These are phyloP conservation scores for Graptemys geographica DNA, from an alignment of 2,797 vertebrate species.

Conservation along the genomic window DNA sequence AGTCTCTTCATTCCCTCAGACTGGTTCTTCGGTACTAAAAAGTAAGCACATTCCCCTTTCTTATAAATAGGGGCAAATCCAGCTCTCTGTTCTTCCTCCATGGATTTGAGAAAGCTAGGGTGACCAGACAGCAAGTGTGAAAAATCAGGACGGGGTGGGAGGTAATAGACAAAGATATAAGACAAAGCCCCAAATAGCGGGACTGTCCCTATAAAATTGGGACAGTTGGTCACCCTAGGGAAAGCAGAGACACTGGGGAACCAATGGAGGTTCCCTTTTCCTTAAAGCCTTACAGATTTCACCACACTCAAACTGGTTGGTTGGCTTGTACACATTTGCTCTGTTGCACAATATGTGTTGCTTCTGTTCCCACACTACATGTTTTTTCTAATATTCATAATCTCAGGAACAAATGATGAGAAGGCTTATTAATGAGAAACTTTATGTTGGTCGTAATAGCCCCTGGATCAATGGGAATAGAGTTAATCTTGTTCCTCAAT, in stretches of 20 bases:
- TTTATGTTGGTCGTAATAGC: not conserved
- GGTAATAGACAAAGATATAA: too few relatives aligned
- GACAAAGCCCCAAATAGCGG: too few relatives aligned
- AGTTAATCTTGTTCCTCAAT: slow-evolving; percentile 35
- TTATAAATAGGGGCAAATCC: not conserved
- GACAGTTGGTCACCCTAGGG: too few relatives aligned
- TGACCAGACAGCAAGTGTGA: too few relatives aligned
- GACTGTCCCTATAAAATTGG: too few relatives aligned
- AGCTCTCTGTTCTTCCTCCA: not conserved
- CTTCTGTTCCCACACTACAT: not conserved
- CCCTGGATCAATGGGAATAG: not conserved
- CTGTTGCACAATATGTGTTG: not conserved
- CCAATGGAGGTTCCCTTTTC: not conserved
- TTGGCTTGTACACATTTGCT: not conserved
- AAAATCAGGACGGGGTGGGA: too few relatives aligned
- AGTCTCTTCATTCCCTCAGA: not conserved
- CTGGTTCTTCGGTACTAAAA: not conserved
- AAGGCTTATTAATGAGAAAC: not conserved
- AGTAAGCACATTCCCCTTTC: not conserved
- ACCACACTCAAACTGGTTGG: too few relatives aligned
- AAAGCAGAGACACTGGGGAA: not conserved
- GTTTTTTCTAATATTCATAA: not conserved
- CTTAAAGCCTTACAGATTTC: not conserved
- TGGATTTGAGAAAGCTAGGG: not conserved
- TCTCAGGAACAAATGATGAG: not conserved